Evolutionary conservation across 2,113 vertebrate genomes (phyloP), one percentile per base, ranked within the genome.

Genomic region (Rhinolophus sinicus): DNA sequence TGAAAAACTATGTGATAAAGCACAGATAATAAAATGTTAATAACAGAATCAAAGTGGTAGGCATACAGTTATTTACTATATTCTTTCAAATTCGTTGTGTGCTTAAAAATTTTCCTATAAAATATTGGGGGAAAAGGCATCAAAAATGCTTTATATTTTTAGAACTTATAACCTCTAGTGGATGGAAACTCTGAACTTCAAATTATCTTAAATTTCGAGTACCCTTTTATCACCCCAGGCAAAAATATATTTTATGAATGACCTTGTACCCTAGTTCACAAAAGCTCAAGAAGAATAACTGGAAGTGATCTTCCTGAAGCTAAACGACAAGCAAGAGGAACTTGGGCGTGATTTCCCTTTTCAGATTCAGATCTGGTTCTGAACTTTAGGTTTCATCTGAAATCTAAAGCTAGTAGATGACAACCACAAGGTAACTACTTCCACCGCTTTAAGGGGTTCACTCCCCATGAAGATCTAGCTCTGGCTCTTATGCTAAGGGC

Each of bases 231-330:
- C 14, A 72, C 8, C 47, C 19, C 22, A 70, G 33, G 2, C 16
- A 60, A 95, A 90, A 95, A 86, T 22, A 4, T 35, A 38, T 62
- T 76, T 84, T 88, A 83, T 56, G 75, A 81, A 93, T 44, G 70
- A 90, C 60, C 8, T 22, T 38, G 44, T 56, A 24, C 11, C 21
- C 62, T 54, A 69, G 9, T 50, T 85, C 73, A 69, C 26, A 85
- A 75, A 70, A 33, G 14, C 50, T 89, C 33, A 77, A 70, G 19
- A 58, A 67, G 6, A 77, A 19, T 14, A 76, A 50, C 50, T 50
- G 24, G 67, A 93, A 82, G n/a, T 28, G n/a, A 86, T 22, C n/a
- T 90, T 70, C 33, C n/a, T 33, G 44, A 86, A 93, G 58, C 83
- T 50, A 77, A 75, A 73, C 16, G 38, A 64, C 3, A 65, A 21